Conservation (phyloP, 2,888 invertebrate species). For the Fissipunctia ypsillon region DNA sequence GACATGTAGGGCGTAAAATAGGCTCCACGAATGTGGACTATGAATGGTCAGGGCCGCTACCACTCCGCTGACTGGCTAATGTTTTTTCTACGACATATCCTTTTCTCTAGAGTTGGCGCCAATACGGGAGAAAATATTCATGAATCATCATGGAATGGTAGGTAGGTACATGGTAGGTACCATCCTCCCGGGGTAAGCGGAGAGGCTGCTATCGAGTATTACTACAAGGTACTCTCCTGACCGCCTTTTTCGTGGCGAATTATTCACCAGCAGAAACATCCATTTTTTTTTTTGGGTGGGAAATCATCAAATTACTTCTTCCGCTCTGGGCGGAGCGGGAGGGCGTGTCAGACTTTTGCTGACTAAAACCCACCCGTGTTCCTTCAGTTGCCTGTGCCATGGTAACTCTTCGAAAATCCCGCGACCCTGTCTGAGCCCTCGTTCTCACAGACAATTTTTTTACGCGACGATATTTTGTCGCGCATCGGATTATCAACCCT, state of each 20-base stretch:
- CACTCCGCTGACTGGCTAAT: not conserved
- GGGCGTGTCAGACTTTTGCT: no score
- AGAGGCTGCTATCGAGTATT: not conserved
- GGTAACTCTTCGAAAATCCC: no score
- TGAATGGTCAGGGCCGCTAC: not conserved
- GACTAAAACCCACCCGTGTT: no score
- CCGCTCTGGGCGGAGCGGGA: no score
- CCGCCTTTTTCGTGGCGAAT: not conserved
- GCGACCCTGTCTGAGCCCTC: no score
- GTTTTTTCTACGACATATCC: not conserved
- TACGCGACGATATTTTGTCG: no score
- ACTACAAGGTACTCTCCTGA: not conserved
- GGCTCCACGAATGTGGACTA: not conserved
- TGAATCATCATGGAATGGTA: not conserved
- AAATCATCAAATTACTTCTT: no score
- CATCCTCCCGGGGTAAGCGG: no score
- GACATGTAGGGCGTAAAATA: not conserved
- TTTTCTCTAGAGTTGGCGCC: not conserved
- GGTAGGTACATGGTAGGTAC: not conserved
- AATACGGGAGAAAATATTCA: not conserved
- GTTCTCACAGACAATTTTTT: no score
- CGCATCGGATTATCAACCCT: no score
- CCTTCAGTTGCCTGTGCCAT: no score
- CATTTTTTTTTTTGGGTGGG: no score
- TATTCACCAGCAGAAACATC: not conserved